Percentiles rank a stretch among this genome's conserved stretches.
Conservation (phyloP, 2,888 invertebrate genomes). For the Sphaerophoria rueppellii region DNA sequence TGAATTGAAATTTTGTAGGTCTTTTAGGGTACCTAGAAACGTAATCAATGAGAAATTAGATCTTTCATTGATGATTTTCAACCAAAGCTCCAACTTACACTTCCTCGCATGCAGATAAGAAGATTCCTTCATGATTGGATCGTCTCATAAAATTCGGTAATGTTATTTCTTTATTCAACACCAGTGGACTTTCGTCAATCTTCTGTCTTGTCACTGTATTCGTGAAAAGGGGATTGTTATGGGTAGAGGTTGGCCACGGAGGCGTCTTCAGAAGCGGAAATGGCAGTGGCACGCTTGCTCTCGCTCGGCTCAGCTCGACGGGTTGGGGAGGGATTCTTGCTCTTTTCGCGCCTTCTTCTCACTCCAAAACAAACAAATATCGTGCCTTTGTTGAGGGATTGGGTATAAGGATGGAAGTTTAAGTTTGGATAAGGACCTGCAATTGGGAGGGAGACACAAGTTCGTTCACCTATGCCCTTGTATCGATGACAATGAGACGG, state of each 20-base stretch:
- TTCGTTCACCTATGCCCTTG: no score
- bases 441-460: no score
- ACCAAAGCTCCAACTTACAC: constrained; percentile 75
- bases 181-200: constrained; percentile 84
- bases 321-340: no score
- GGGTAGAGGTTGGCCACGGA: neutral
- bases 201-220: constrained; percentile 88
- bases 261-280: no score
- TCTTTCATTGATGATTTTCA: neutral
- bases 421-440: no score
- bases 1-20: constrained; percentile 82
- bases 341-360: no score
- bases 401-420: no score
- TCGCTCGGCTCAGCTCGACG: no score
- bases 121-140: constrained; percentile 90
- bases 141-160: constrained; percentile 87
- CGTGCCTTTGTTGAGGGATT: no score
- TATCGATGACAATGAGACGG: no score
- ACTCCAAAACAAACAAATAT: no score
- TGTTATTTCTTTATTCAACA: constrained; percentile 85
- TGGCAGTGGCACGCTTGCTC: neutral
- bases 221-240: constrained; percentile 87
- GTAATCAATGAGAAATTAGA: constrained; percentile 1
- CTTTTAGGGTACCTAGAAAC: constrained; percentile 81
- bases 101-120: constrained; percentile 88